These are phyloP conservation scores for Tichodroma muraria DNA, from an alignment of 2,113 vertebrate species.

Conservation along the genomic window DNA sequence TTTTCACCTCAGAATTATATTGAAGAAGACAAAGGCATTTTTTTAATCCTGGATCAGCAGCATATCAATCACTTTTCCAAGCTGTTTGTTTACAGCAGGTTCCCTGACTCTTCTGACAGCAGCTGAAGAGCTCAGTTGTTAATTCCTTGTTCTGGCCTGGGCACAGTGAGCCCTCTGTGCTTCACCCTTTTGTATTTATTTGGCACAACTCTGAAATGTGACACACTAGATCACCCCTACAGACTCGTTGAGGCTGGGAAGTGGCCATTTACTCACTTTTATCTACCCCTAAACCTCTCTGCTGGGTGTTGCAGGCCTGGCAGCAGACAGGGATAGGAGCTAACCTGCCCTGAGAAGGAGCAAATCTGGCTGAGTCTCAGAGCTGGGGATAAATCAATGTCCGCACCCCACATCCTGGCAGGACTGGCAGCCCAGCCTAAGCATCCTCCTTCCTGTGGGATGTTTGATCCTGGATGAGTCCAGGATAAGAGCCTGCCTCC, in stretches of 20 bases:
- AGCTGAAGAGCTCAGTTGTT: background rate
- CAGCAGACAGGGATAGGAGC: background rate
- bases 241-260: background rate
- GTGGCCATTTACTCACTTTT: slow-evolving; percentile 23
- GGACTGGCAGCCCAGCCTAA: background rate
- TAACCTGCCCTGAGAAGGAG: background rate
- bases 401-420: background rate
- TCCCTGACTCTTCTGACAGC: background rate
- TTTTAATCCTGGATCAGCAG: background rate
- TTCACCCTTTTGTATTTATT: background rate
- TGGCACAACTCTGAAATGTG: background rate
- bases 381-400: background rate
- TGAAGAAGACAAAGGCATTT: background rate
- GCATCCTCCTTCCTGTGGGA: background rate
- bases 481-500: background rate
- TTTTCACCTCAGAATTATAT: background rate
- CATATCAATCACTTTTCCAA: background rate
- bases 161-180: background rate
- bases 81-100: background rate
- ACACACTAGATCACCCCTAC: background rate
- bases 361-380: background rate
- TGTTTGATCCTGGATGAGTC: background rate
- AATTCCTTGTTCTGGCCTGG: background rate
- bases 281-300: slow-evolving; percentile 11
- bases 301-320: background rate